Evolutionary conservation across 2,888 invertebrate species (phyloP), one percentile per base, ranked within the genome.

Genomic region (Mythimna ferrago): DNA sequence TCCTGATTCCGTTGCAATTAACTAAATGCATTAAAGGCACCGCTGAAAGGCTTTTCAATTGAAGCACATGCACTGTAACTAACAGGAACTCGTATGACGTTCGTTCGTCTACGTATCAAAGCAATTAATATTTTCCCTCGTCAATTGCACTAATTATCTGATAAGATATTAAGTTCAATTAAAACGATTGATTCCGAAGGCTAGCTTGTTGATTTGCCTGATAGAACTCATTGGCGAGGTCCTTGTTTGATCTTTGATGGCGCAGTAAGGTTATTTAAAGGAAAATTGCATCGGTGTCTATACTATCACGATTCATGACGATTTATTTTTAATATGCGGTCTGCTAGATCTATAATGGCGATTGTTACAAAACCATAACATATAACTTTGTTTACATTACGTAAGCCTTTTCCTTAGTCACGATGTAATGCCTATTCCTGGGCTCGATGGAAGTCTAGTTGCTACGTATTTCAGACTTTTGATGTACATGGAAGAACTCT

Each of bases 181-280:
- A 82, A 68, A 73, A 75, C 78, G 74, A 85, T 89, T 87, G 80
- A 78, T 86, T 76, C 66, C 61, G 79, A 87, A 86, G 85, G 88
- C 74, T 83, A 51, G 62, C 71, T 81, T 75, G 81, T 86, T 81
- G 74, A 86, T 87, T 85, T 76, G 71, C 69, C 67, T 58, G 72
- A 82, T 80, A 75, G 66, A 70, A 77, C 67, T 78, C 70, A 72
- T 79, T 76, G 71, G 54, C 66, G 66, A 69, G 38, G 67, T 77
- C 44, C 61, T 58, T 64, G 57, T 82, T 82, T 83, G 58, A 57
- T 69, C 60, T 69, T 66, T 76, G 66, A 71, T 62, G 48, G 64
- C 32, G 54, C 53, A 53, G 48, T 66, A 62, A 70, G 16, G 35
- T 44, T 73, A 58, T 19, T 6, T 14, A 60, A 2, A 73, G 35